Evolutionary conservation across 2,888 invertebrate species (phyloP).

Genomic region (Acanthoscelides obtectus): DNA sequence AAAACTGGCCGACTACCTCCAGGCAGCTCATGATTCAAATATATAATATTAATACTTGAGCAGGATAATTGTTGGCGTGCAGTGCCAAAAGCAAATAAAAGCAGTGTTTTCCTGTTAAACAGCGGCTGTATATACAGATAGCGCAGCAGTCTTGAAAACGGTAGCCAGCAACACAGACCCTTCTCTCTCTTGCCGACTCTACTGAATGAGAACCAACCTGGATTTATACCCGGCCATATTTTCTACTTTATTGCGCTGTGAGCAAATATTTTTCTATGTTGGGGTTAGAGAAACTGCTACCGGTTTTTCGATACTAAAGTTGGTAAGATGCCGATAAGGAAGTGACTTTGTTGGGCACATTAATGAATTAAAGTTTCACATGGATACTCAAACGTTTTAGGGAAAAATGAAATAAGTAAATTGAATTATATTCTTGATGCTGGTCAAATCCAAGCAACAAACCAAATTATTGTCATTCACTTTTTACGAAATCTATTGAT

Average conservation of each 20-base stretch:
- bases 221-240: neutral
- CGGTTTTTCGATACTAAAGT: neutral
- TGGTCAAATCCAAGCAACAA: too few species aligned
- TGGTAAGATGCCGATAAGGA: neutral
- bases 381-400: too few species aligned
- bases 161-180: neutral
- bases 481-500: too few species aligned
- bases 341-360: neutral
- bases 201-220: neutral
- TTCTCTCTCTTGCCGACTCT: neutral
- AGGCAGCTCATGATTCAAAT: conserved; percentile 36
- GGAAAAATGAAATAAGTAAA: too few species aligned
- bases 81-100: conserved; percentile 28
- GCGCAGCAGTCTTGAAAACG: neutral
- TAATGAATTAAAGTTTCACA: too few species aligned
- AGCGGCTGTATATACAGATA: conserved; percentile 5
- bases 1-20: conserved; percentile 23
- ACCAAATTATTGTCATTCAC: too few species aligned
- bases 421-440: too few species aligned
- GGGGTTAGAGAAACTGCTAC: neutral
- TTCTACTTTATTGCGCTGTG: neutral
- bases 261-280: neutral
- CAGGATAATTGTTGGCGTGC: conserved; percentile 36
- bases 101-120: conserved; percentile 35
- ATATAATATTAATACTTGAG: conserved; percentile 40